Conservation (phyloP, 2,113 vertebrate genomes). For the Chascanopsetta lugubris region DNA sequence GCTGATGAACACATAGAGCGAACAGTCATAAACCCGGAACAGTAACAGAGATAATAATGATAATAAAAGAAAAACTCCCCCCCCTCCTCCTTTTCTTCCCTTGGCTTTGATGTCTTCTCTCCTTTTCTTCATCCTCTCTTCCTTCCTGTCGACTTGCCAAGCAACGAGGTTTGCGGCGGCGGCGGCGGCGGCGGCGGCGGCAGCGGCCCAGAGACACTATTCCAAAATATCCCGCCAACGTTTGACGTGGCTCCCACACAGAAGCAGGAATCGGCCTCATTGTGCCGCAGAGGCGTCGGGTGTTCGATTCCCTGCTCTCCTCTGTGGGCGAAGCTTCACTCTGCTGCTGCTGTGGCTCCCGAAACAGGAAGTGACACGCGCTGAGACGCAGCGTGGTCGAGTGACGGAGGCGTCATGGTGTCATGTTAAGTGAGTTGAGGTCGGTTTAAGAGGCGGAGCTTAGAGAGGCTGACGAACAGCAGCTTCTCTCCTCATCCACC, state of each 20-base stretch:
- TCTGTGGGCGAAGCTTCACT: not conserved
- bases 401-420: slow-evolving; percentile 1
- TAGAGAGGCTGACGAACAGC: not conserved
- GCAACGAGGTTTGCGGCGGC: slow-evolving; percentile 21
- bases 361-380: not conserved
- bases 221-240: slow-evolving; percentile 5
- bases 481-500: not conserved
- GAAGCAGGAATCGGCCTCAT: too few relatives aligned
- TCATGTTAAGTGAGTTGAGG: too few relatives aligned
- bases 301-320: not conserved
- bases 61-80: too few relatives aligned
- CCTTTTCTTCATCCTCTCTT: slow-evolving; percentile 3
- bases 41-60: slow-evolving; percentile 1
- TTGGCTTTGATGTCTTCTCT: slow-evolving; percentile 10
- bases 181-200: too few relatives aligned
- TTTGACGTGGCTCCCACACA: too few relatives aligned
- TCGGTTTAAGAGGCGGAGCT: not conserved
- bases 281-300: not conserved
- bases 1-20: not conserved
- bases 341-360: not conserved
- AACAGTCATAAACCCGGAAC: too few relatives aligned
- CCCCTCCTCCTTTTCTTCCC: not conserved
- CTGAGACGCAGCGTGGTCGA: not conserved
- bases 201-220: slow-evolving; percentile 9
- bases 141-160: slow-evolving; percentile 24